Evolutionary conservation across 2,888 invertebrate genomes (phyloP).

Genomic region (Archaeoteleia sp.): DNA sequence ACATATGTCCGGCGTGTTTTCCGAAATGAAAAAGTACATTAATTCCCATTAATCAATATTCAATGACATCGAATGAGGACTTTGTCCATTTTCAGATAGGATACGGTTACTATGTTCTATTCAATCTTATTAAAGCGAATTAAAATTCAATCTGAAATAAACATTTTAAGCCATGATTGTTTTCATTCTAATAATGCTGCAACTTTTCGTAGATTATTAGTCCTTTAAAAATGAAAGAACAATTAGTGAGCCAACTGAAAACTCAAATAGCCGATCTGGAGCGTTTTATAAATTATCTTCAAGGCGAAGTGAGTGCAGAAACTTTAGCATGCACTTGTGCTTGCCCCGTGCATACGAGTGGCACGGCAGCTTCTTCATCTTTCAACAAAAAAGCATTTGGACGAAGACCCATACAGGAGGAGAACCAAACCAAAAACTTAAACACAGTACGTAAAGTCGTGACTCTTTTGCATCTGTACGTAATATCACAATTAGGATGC

Average conservation of each 20-base stretch:
- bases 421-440: conserved; percentile 78
- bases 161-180: too few relatives aligned
- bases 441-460: conserved; percentile 91
- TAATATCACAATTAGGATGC: conserved; percentile 94
- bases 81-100: too few relatives aligned
- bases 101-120: too few relatives aligned
- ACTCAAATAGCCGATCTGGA: conserved; percentile 98
- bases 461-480: conserved; percentile 93
- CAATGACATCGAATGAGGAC: too few relatives aligned
- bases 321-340: conserved; percentile 76
- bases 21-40: too few relatives aligned
- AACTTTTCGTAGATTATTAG: conserved; percentile 86
- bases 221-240: conserved; percentile 96
- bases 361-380: conserved; percentile 57
- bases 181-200: too few relatives aligned
- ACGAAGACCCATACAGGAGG: conserved; percentile 72
- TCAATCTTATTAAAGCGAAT: too few relatives aligned
- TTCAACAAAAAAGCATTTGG: conserved; percentile 69
- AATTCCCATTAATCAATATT: too few relatives aligned
- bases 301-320: conserved; percentile 81
- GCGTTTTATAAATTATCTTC: conserved; percentile 95
- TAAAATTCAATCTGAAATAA: too few relatives aligned
- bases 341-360: conserved; percentile 72
- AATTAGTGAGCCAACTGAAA: conserved; percentile 94
- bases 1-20: too few relatives aligned